Percentiles rank a stretch among this genome's conserved stretches.
These are phyloP conservation scores for Allacma fusca DNA, from an alignment of 2,888 invertebrate genomes.

Conservation along the genomic window DNA sequence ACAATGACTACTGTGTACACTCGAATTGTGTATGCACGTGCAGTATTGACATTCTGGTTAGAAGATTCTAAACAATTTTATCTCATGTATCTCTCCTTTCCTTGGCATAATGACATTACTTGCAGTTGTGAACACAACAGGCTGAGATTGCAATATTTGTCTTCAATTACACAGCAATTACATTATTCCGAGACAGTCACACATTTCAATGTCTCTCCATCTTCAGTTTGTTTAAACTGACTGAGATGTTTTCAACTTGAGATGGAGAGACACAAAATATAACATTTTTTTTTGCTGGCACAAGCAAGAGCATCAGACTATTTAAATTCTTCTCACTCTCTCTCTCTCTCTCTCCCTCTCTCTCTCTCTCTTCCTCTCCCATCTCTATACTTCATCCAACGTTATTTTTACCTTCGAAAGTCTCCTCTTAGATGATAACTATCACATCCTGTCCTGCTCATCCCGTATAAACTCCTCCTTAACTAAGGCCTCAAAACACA, in stretches of 20 bases:
- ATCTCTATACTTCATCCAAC: not conserved
- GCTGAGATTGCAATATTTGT: constrained; percentile 1
- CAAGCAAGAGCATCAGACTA: not conserved
- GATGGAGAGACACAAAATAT: not conserved
- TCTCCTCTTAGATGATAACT: not conserved
- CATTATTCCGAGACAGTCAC: not conserved
- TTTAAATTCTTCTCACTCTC: not conserved
- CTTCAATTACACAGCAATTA: constrained; percentile 16
- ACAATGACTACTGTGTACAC: not conserved
- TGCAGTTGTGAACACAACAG: not conserved
- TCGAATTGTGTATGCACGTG: not conserved
- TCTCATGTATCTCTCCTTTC: not conserved
- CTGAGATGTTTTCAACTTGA: not conserved
- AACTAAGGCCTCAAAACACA: too few relatives aligned
- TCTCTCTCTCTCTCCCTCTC: not conserved
- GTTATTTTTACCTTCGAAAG: not conserved
- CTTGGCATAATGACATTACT: constrained; percentile 7
- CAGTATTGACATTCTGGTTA: not conserved
- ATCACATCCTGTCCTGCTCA: not conserved
- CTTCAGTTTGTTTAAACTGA: not conserved
- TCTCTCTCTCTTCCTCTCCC: not conserved
- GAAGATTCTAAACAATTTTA: not conserved
- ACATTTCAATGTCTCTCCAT: constrained; percentile 4
- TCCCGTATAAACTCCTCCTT: too few relatives aligned
- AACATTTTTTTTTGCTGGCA: not conserved